Evolutionary conservation across 2,888 invertebrate species (phyloP).

Genomic region (Amphipyra berbera): DNA sequence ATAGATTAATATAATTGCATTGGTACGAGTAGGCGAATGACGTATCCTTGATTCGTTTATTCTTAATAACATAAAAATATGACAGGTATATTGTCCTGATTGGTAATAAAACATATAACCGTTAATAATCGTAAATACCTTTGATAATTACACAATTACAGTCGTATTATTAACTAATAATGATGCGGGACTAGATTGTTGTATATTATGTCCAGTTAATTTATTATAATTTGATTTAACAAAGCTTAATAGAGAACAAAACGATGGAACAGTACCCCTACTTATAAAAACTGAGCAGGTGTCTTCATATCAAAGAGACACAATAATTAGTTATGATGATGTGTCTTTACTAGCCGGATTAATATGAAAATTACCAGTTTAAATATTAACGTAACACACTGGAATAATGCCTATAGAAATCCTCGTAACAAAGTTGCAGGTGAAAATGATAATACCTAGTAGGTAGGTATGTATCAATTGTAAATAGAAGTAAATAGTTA

Average conservation of each 20-base stretch:
- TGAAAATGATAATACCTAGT: conserved; percentile 6
- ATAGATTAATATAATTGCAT: too few relatives aligned
- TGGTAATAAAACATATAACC: conserved; percentile 3
- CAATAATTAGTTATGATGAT: too few relatives aligned
- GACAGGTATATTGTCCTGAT: conserved; percentile 10
- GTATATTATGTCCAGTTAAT: background rate
- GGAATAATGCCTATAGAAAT: conserved; percentile 3
- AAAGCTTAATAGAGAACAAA: background rate
- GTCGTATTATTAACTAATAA: background rate
- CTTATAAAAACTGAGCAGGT: too few relatives aligned
- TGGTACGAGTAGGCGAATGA: too few relatives aligned
- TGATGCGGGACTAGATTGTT: background rate
- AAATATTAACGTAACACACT: too few relatives aligned
- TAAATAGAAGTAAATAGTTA: background rate
- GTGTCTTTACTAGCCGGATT: too few relatives aligned
- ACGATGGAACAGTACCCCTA: too few relatives aligned
- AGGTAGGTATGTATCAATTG: background rate
- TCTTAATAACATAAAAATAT: too few relatives aligned
- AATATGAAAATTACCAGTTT: too few relatives aligned
- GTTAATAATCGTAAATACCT: conserved; percentile 14
- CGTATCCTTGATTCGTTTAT: too few relatives aligned
- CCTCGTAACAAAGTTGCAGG: conserved; percentile 4
- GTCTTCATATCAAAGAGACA: too few relatives aligned
- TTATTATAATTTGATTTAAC: too few relatives aligned
- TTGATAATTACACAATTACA: conserved; percentile 12